Base-by-base conservation (phyloP, 2,888 invertebrate genomes). In the Nebria salina region DNA sequence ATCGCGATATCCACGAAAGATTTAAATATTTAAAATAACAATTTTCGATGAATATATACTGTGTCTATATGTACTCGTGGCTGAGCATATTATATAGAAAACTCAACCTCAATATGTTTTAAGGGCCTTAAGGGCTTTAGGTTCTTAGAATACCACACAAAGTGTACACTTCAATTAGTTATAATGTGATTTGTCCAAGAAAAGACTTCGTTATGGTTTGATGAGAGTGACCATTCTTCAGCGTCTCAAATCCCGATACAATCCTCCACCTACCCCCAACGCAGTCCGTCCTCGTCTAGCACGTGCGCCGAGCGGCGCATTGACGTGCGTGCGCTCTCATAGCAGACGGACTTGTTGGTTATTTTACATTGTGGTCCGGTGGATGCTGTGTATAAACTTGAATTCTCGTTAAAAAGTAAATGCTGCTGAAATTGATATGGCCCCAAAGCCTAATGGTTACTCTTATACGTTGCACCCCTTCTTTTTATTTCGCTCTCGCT, bases 171-270 rank as follows among this genome's bases (percentile, higher is more conserved):
- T 87, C 88, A 88, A 88, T 88, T 88, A 88, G 88, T 88, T 87
- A 88, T 88, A 88, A 88, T 88, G 87, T 88, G 87, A 88, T 88
- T 88, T 88, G 86, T 87, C 86, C 86, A 86, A 87, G 87, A 87
- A 88, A 87, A 87, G 87, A 87, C 87, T 87, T 88, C 87, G 87
- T 88, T 88, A 88, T 88, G 86, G 87, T 88, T 87, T 88, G 87
- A 87, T 87, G 87, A 87, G 87, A 87, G 86, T 87, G 87, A 86
- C 87, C 88, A 86, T 87, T 87, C 87, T 86, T 86, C 86, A 85
- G 75, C 79, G 34, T 6, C 7, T 15, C 34, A 1, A 13, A 11
- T 9, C 25, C 43, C 75, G 83, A 26, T 41, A 41, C 74, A 76
- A 83, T 79, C 72, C 34, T n/a, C 68, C 76, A 83, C 82, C 25